Base-by-base conservation (phyloP, 1,140 invertebrate species). In the Papilio polyxenes region DNA sequence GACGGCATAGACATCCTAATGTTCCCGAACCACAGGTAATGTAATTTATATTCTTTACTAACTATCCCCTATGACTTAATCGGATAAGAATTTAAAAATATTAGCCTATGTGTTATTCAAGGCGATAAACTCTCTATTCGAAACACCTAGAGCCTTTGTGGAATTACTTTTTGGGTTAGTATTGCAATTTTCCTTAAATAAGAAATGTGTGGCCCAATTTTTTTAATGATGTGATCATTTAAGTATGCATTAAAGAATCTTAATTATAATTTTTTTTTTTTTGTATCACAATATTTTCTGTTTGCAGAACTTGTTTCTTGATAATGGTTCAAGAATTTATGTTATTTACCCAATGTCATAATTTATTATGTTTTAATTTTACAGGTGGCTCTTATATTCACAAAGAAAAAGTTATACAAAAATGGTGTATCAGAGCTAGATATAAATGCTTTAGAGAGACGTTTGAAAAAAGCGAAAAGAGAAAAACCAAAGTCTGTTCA, bases 401-500 rank as follows among this genome's bases (percentile, higher is more conserved):
- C 96, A 85, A 97, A 97, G 90, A 96, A 96, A 86, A 95, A 95
- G 84, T 95, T 94, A 83, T 95, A 91, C 75, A 95, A 95, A 85
- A 95, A 95, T 89, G 95, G 96, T 75, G 95, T 96, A 77, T 95
- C 95, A 65, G 97, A 97, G 84, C 96, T 97, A 87, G 97, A 98
- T 89, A 96, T 98, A 88, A 96, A 97, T 92, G 95, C 96, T 40
- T 89, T 98, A 56, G 98, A 98, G 84, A 96, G 96, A 92, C 95
- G 96, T 85, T 92, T 98, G 44, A 97, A 97, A 87, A 98, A 97
- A 94, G 96, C 97, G 3, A 98, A 98, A 93, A 95, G 96, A 92
- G 97, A 98, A 95, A 98, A 98, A 95, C 97, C 97, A 83, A 97
- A 97, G 87, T 98, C 97, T 75, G 96, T 98, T 44, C 97, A 98